Conservation (phyloP, 2,113 vertebrate species). For the Salminus brasiliensis region DNA sequence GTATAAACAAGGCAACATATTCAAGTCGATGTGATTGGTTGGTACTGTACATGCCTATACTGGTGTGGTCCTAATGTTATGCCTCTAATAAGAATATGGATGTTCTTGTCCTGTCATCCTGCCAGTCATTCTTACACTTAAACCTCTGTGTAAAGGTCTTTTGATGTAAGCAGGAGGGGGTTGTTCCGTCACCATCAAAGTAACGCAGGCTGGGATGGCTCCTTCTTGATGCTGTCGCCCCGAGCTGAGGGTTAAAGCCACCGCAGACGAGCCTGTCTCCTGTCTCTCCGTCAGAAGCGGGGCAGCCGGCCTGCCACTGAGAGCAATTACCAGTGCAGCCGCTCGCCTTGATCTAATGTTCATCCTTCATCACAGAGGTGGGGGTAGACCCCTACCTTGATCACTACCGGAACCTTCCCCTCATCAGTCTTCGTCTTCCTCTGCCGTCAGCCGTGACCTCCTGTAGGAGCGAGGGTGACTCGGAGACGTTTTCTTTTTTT, state of each 20-base stretch:
- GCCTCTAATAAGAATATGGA: not conserved
- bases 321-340: slow-evolving; percentile 43
- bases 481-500: not conserved
- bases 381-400: slow-evolving; percentile 13
- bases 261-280: slow-evolving; percentile 12
- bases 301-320: not conserved
- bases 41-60: not conserved
- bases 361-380: slow-evolving; percentile 26
- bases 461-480: not conserved
- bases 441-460: not conserved
- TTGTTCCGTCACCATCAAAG: slow-evolving; percentile 14
- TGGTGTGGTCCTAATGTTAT: not conserved
- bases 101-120: not conserved
- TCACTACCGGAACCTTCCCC: slow-evolving; percentile 15
- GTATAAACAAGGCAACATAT: too few relatives aligned
- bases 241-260: slow-evolving; percentile 30
- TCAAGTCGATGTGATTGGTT: not conserved
- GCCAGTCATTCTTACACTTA: not conserved
- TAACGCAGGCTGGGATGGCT: slow-evolving; percentile 2
- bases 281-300: slow-evolving; percentile 32
- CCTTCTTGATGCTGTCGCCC: slow-evolving; percentile 34
- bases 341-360: slow-evolving; percentile 34
- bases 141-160: not conserved
- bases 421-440: slow-evolving; percentile 28
- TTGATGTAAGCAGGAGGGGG: not conserved